Conservation (phyloP, 2,113 vertebrate species). For the Aepyceros melampus region DNA sequence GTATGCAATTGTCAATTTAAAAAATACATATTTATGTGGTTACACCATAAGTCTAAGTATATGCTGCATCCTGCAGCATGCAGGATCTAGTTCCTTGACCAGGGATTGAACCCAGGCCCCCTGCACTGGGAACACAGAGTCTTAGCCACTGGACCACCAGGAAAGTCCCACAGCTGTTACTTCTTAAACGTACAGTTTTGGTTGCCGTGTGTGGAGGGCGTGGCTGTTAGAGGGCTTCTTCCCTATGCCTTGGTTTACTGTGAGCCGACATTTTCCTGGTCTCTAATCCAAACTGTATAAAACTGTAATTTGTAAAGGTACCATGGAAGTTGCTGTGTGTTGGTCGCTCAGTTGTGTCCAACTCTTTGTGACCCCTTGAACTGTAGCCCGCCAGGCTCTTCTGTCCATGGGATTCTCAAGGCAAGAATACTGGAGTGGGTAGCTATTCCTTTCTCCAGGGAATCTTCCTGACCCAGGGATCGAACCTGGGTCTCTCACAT, state of each 20-base stretch:
- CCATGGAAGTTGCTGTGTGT: background rate
- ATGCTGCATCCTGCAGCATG: background rate
- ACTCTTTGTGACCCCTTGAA: background rate
- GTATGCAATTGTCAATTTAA: background rate
- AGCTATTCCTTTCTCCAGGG: background rate
- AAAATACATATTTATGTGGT: background rate
- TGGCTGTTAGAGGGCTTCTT: background rate
- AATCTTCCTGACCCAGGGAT: background rate
- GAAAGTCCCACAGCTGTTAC: background rate
- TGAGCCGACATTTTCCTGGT: background rate
- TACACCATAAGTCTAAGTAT: background rate
- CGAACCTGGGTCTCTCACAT: rapidly evolving
- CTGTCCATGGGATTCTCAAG: background rate
- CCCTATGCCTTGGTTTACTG: background rate
- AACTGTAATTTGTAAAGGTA: background rate
- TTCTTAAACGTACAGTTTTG: background rate
- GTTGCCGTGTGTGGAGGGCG: background rate
- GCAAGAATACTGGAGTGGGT: background rate
- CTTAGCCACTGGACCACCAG: background rate
- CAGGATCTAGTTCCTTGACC: background rate
- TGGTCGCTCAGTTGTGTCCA: rapidly evolving
- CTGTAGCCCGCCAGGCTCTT: background rate
- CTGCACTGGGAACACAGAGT: background rate
- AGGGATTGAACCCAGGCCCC: background rate
- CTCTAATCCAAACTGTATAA: background rate